Base-by-base conservation (phyloP, 2,113 vertebrate species). In the Hyaena hyaena region DNA sequence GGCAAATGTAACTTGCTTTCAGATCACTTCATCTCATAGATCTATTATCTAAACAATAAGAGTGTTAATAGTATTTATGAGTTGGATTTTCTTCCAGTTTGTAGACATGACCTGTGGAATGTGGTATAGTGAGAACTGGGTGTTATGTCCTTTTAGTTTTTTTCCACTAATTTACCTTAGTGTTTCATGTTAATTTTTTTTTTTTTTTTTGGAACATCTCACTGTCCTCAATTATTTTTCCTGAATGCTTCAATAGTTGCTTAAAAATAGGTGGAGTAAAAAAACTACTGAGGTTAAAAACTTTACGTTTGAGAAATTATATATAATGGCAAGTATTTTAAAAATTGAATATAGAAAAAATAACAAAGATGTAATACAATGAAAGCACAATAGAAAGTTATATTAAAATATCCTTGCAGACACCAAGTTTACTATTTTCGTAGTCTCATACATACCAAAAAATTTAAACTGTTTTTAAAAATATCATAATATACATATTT, bases 391-490 rank as follows among this genome's bases (percentile, higher is more conserved):
- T 79, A 77, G 39, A 93, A 79, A 55, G 8, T 24, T 58, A 71
- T 58, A 88, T 92, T 93, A 90, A 88, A 87, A 88, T 83, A 92
- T 76, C 28, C 16, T 85, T 74, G 28, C 6, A 77, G 74, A 81
- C 79, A 83, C 2, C 9, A 43, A 68, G 2, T 50, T 73, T 71
- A 35, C 35, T 94, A 58, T 58, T 83, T 85, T 85, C 65, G 93
- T 61, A 95, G 73, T 77, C 48, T 86, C 93, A 93, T 33, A 68
- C 35, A 82, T 1, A 95, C 4, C 28, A 28, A 88, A 35, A 88
- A 24, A 93, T 95, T 97, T 83, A 28, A 92, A 83, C 39, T 19
- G 61, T 21, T 63, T 39, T 39, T 71, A 14, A 96, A 93, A 95
- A 88, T 15, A 19, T 65, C 5, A 45, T 3, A 84, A n/a, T 77